These are phyloP conservation scores for Myanophis thanlyinensis DNA, from an alignment of 2,113 vertebrate species.

Conservation along the genomic window DNA sequence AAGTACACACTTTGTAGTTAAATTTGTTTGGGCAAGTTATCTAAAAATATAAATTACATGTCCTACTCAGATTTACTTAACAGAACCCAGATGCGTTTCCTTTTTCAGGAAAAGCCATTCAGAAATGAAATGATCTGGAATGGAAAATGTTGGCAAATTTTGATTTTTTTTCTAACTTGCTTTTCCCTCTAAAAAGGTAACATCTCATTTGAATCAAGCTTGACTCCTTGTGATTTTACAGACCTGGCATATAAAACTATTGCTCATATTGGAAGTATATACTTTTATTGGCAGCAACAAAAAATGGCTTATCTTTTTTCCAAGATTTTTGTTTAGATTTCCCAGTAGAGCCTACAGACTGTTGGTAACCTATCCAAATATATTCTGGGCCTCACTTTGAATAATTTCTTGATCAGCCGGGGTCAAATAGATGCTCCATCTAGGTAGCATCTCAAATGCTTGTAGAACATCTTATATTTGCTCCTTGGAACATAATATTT, in stretches of 20 bases:
- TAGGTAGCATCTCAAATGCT: neutral
- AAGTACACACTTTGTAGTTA: neutral
- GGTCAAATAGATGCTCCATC: neutral
- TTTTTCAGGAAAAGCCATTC: neutral
- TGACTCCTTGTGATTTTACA: neutral
- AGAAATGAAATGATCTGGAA: neutral
- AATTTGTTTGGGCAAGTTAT: neutral
- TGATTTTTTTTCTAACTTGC: neutral
- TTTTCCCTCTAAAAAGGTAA: neutral
- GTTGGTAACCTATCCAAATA: neutral
- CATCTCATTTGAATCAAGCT: neutral
- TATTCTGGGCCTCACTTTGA: neutral
- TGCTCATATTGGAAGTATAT: neutral
- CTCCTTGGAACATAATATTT: neutral
- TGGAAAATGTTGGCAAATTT: neutral
- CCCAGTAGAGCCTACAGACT: neutral
- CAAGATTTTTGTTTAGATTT: neutral
- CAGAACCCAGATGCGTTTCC: neutral
- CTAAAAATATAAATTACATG: neutral
- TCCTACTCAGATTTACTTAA: neutral
- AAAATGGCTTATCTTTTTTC: neutral
- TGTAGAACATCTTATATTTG: neutral
- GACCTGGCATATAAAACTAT: neutral
- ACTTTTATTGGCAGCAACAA: neutral
- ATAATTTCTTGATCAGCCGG: neutral